Conservation (phyloP, 2,888 invertebrate species). For the Drosophila anceps region DNA sequence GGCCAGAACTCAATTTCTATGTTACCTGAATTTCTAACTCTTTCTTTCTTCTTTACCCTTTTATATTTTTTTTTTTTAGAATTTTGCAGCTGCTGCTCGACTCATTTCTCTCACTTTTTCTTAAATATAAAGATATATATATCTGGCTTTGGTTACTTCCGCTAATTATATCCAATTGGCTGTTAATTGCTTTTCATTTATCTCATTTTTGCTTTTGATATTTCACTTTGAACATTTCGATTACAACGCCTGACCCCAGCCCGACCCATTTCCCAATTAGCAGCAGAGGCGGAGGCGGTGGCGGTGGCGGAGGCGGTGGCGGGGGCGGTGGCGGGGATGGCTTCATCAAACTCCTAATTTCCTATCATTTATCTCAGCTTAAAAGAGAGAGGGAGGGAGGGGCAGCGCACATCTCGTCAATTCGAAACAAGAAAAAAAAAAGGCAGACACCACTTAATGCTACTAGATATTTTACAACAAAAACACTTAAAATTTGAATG, state of each 20-base stretch:
- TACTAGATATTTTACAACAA: background rate
- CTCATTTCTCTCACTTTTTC: background rate
- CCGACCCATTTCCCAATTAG: background rate
- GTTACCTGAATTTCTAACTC: background rate
- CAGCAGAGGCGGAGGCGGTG: background rate
- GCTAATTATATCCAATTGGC: slow-evolving; percentile 26
- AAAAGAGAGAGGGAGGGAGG: too few relatives aligned
- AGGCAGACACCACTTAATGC: background rate
- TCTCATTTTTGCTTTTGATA: slow-evolving; percentile 9
- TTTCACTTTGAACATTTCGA: slow-evolving; percentile 9
- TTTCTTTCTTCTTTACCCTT: background rate
- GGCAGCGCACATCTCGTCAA: background rate
- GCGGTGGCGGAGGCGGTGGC: too few relatives aligned
- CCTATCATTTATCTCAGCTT: background rate
- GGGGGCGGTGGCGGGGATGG: background rate
- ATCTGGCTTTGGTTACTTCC: background rate
- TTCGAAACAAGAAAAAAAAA: background rate
- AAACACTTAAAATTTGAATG: background rate
- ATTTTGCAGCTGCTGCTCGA: background rate
- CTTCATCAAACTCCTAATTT: slow-evolving; percentile 1
- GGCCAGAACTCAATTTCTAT: background rate
- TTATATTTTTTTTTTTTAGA: too few relatives aligned
- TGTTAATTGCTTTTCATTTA: slow-evolving; percentile 20
- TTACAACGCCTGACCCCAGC: background rate
- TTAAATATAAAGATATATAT: background rate